These are phyloP conservation scores for Pseudomyrmex flavicornis DNA, from an alignment of 1,140 invertebrate species.

Conservation along the genomic window DNA sequence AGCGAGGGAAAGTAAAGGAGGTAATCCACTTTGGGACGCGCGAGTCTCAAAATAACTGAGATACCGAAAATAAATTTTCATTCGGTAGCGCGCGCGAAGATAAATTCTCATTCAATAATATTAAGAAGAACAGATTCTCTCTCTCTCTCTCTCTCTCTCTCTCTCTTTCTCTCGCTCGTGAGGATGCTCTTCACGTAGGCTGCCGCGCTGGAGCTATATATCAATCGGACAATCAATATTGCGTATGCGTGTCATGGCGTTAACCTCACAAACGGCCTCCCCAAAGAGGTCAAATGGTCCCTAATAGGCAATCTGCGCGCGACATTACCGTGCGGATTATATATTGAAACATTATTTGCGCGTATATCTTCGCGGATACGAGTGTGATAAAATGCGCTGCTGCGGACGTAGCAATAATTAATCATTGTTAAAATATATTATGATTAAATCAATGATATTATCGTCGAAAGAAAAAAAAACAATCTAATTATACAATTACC, in stretches of 20 bases:
- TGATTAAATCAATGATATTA: background rate
- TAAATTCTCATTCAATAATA: background rate
- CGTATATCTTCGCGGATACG: conserved; percentile 15
- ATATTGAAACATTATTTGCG: conserved; percentile 46
- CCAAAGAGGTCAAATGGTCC: conserved; percentile 7
- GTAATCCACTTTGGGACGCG: background rate
- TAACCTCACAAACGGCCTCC: conserved; percentile 1
- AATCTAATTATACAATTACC: background rate
- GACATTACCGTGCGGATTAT: conserved; percentile 4
- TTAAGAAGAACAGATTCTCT: background rate
- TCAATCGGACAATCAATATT: conserved; percentile 43
- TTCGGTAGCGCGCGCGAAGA: background rate
- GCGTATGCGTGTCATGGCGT: conserved; percentile 10
- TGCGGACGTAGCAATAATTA: background rate
- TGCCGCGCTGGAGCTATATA: background rate
- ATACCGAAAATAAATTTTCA: conserved; percentile 16
- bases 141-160: too few species aligned
- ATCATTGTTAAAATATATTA: background rate
- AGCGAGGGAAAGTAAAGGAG: background rate
- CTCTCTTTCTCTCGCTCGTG: too few species aligned
- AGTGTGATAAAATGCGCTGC: background rate
- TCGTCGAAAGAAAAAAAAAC: background rate
- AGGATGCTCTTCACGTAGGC: too few species aligned
- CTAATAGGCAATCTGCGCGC: conserved; percentile 36
- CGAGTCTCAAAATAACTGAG: background rate